Conservation (phyloP, 2,113 vertebrate genomes). For the Equus quagga region DNA sequence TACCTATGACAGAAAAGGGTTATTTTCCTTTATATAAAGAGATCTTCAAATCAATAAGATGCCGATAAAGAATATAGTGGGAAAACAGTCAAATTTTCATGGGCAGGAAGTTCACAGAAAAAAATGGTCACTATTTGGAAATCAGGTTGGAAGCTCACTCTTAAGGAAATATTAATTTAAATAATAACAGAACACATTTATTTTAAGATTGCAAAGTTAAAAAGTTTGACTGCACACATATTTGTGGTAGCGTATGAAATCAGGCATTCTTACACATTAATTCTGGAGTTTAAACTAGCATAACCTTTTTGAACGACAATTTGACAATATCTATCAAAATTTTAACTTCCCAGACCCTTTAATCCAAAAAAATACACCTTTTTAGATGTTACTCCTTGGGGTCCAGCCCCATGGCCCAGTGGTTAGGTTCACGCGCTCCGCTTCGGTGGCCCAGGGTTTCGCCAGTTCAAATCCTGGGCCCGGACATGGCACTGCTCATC, state of each 20-base stretch:
- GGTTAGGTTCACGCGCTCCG: too few species aligned
- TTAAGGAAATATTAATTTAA: slow-evolving; percentile 20
- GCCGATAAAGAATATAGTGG: not conserved
- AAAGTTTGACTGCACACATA: not conserved
- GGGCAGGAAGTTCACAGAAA: not conserved
- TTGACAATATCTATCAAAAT: slow-evolving; percentile 15
- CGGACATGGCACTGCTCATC: too few species aligned
- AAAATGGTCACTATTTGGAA: not conserved
- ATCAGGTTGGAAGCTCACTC: not conserved
- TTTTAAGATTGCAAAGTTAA: not conserved
- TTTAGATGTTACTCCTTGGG: too few species aligned
- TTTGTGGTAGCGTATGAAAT: not conserved
- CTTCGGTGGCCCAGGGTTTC: too few species aligned
- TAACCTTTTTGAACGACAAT: not conserved
- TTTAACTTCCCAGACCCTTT: not conserved
- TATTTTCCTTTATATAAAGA: not conserved
- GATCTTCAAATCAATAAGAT: slow-evolving; percentile 9
- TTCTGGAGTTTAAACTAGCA: not conserved
- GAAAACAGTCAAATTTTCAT: not conserved
- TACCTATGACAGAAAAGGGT: not conserved
- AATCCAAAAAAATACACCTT: not conserved
- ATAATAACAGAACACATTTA: not conserved
- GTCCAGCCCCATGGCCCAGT: too few species aligned
- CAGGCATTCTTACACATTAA: not conserved
- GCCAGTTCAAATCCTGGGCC: too few species aligned